Evolutionary conservation across 2,797 vertebrate genomes (phyloP).

Genomic region (Lateolabrax maculatus): DNA sequence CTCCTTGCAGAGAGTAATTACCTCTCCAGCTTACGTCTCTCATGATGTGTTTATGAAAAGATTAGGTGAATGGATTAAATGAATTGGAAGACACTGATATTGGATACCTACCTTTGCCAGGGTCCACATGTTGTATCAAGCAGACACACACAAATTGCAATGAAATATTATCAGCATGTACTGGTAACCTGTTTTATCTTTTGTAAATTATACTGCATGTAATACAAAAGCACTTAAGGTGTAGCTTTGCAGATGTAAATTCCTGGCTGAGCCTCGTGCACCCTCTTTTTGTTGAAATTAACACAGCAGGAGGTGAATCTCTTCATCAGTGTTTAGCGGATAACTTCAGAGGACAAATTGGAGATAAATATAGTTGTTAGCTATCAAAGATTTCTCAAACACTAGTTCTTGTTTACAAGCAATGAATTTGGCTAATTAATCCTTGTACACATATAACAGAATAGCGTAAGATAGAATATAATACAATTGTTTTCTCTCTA

Average conservation of each 20-base stretch:
- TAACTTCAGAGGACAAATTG: constrained; percentile 29
- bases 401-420: constrained; percentile 17
- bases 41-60: constrained; percentile 63
- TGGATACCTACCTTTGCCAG: constrained; percentile 41
- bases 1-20: constrained; percentile 67
- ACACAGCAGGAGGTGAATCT: constrained; percentile 43
- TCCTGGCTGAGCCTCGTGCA: background rate
- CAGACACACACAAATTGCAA: constrained; percentile 37
- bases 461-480: background rate
- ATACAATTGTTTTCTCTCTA: constrained; percentile 8
- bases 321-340: constrained; percentile 47
- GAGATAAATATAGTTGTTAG: constrained; percentile 18
- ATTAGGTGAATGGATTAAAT: constrained; percentile 66
- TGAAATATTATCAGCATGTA: constrained; percentile 52
- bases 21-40: constrained; percentile 50
- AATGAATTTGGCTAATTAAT: constrained; percentile 18
- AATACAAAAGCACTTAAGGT: constrained; percentile 20
- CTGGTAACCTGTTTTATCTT: constrained; percentile 24
- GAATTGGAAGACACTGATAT: constrained; percentile 60
- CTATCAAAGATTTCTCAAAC: constrained; percentile 33
- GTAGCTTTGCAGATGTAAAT: constrained; percentile 12
- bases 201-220: constrained; percentile 27
- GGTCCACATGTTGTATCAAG: constrained; percentile 31
- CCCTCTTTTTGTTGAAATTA: constrained; percentile 32
- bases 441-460: background rate